Evolutionary conservation across 2,888 invertebrate species (phyloP), one percentile per base, ranked within the genome.

Genomic region (Tetragnatha montana): DNA sequence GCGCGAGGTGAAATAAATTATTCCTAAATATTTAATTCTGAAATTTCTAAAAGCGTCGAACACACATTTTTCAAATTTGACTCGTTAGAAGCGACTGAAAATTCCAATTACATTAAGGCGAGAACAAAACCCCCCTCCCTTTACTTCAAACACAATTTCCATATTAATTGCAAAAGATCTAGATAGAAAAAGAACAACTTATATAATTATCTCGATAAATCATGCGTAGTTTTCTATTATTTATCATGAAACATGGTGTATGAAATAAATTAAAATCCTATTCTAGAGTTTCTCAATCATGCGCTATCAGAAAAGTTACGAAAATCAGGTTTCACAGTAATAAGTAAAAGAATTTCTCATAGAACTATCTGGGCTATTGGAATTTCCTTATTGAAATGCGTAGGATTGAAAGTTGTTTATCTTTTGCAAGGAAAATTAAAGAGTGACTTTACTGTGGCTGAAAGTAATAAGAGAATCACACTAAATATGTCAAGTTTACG

Each of bases 61-160:
- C 17, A 71, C 17, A 50, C 50, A 21, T 19, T 71, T 76, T 50
- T 6, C 6, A 8, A n/a, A 81, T 49, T 71, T 81, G 71, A 81
- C 19, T 81, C 81, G 49, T 81, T 80, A 80, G 21, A 71, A 71
- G 49, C 71, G 19, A 19, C 71, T 70, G 50, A 17, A 76, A 47
- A 19, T 19, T 19, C 70, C 49, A 12, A 19, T 14, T 71, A 21
- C 70, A 71, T 71, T 81, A 81, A 70, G 70, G 81, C 49, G 21
- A 71, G 49, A 81, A 76, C 49, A 49, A 50, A 49, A 12, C 17
- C 71, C 19, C 49, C 70, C 71, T 49, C 49, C 70, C 35, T 81
- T 81, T 71, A 70, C n/a, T 50, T n/a, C 21, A 81, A 81, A 81
- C 81, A 71, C 71, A 35, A 81, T 81, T 81, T 81, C 81, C 81